Base-by-base conservation (phyloP, 2,888 invertebrate species). In the Copidosoma aretas region DNA sequence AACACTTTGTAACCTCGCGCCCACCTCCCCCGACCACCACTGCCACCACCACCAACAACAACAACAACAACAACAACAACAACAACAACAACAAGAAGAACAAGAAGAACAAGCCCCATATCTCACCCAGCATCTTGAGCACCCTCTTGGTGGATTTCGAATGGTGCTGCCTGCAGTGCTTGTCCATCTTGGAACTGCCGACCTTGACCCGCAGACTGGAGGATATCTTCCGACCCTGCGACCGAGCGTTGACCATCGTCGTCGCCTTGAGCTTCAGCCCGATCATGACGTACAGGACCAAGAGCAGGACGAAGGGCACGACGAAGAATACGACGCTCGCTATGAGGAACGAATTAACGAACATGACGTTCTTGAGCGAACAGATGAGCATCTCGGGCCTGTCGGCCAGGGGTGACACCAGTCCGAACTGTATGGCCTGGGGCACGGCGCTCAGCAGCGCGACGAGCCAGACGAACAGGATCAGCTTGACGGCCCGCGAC, bases 401-500 rank as follows among this genome's bases (percentile, higher is more conserved):
- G 17, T 46, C 1, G 17, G 43, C 8, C 14, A 46, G 17, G 15
- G 43, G 43, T 77, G 49, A 76, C 21, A 84, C 77, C 0, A 87
- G 81, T 0, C 86, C 85, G 56, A 86, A 84, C 54, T 86, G 86
- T 25, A 87, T 76, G 0, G 89, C 93, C 80, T 92, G 92, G 0
- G 93, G 93, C 54, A 92, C 84, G 0, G 93, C 93, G 77, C 91
- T 84, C 71, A 89, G 86, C 74, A 94, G 84, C 0, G 95, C 91
- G 0, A 90, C 84, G 62, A 93, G 80, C 97, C 97, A 97, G 72
- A 96, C 89, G 53, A 89, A 84, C 24, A 93, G 82, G 52, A 97
- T 93, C 76, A 93, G 90, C 79, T 91, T 92, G 66, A 93, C 87
- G 14, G 94, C 95, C 41, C 97, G 87, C 19, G 93, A 91, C 52